Percentiles rank a stretch among this genome's conserved stretches.
These are phyloP conservation scores for Pogona vitticeps DNA, from an alignment of 2,113 vertebrate genomes.

Conservation along the genomic window DNA sequence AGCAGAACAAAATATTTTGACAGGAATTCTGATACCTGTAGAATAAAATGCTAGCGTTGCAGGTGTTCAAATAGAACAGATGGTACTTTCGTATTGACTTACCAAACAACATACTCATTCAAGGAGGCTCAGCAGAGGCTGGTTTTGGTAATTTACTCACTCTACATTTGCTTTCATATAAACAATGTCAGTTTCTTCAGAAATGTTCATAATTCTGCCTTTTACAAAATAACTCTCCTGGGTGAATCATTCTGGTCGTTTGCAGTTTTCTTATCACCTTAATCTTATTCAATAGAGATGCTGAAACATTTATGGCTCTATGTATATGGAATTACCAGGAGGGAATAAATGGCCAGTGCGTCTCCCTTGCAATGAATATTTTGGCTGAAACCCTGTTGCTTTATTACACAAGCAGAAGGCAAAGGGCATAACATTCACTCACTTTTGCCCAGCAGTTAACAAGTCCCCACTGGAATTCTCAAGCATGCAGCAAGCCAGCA, in stretches of 20 bases:
- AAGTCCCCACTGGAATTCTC: too few relatives aligned
- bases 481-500: too few relatives aligned
- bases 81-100: constrained; percentile 25
- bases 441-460: too few relatives aligned
- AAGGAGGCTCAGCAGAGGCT: constrained; percentile 4
- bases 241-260: constrained; percentile 7
- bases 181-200: constrained; percentile 24
- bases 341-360: neutral
- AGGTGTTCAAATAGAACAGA: constrained; percentile 16
- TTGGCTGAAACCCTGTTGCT: neutral
- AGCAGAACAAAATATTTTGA: constrained; percentile 38
- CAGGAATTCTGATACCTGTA: constrained; percentile 11
- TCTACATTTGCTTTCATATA: constrained; percentile 20
- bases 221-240: constrained; percentile 8
- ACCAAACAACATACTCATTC: constrained; percentile 27
- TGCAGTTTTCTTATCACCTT: constrained; percentile 1
- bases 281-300: neutral
- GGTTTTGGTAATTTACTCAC: neutral
- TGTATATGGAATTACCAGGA: constrained; percentile 15
- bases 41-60: constrained; percentile 15
- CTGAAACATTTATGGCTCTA: constrained; percentile 8
- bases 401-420: too few relatives aligned
- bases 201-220: constrained; percentile 7
- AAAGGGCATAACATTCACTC: too few relatives aligned
- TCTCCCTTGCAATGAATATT: neutral